Conservation (phyloP, 2,888 invertebrate genomes). For the Trichopria drosophilae region DNA sequence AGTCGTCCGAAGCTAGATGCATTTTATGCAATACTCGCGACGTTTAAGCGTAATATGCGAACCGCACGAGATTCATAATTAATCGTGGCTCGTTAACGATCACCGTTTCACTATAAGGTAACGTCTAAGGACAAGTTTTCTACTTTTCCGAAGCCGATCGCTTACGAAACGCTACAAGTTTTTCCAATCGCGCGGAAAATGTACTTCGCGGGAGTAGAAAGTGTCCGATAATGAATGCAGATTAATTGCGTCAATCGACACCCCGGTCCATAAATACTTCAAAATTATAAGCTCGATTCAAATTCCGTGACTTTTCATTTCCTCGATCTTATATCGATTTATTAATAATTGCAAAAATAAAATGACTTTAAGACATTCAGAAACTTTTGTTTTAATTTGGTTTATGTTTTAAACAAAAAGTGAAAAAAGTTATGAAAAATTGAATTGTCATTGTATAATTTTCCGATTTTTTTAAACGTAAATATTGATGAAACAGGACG, state of each 20-base stretch:
- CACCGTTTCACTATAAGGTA: slow-evolving; percentile 25
- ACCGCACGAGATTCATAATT: slow-evolving; percentile 44
- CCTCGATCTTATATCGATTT: not conserved
- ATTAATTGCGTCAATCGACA: slow-evolving; percentile 18
- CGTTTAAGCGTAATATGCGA: slow-evolving; percentile 38
- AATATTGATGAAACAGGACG: too few species aligned
- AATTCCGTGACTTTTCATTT: not conserved
- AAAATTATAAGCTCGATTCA: too few species aligned
- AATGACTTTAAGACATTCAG: not conserved
- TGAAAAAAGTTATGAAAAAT: not conserved
- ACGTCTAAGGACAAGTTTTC: slow-evolving; percentile 27
- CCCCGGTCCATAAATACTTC: too few species aligned
- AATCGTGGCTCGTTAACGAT: slow-evolving; percentile 38
- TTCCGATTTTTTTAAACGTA: too few species aligned
- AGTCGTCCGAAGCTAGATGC: slow-evolving; percentile 3
- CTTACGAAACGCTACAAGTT: slow-evolving; percentile 15
- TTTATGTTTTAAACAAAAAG: not conserved
- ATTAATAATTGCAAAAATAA: not conserved
- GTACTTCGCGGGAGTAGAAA: slow-evolving; percentile 1
- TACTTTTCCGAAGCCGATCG: slow-evolving; percentile 30
- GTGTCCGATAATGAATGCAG: slow-evolving; percentile 6
- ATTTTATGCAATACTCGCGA: slow-evolving; percentile 41
- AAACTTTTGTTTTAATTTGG: not conserved
- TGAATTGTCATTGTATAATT: too few species aligned
- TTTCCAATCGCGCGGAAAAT: slow-evolving; percentile 5